Conservation (phyloP, 2,888 invertebrate species). For the Tanytarsus gracilentus region DNA sequence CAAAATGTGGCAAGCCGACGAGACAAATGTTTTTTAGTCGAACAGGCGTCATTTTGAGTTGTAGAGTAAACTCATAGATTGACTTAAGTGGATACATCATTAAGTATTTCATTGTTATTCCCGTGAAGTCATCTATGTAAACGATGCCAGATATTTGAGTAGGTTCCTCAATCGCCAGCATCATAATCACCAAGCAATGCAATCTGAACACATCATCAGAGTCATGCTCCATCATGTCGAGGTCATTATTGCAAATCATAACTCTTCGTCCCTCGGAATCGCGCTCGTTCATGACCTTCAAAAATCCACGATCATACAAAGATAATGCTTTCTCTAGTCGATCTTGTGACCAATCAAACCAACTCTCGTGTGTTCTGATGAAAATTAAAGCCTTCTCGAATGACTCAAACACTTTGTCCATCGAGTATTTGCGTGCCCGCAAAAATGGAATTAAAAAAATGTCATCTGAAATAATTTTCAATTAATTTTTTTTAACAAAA, state of each 20-base stretch:
- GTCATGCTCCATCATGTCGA: neutral
- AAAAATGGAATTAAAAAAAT: neutral
- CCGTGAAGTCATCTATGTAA: neutral
- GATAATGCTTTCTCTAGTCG: neutral
- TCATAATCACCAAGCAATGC: neutral
- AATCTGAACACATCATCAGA: neutral
- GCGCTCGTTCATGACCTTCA: neutral
- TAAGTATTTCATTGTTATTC: neutral
- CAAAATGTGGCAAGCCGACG: neutral
- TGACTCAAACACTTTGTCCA: neutral
- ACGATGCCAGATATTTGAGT: neutral
- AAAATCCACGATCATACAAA: neutral
- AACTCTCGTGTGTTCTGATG: neutral
- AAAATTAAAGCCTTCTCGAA: constrained; percentile 1
- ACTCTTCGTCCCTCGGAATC: neutral
- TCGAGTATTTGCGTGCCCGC: neutral
- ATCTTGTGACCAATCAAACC: neutral
- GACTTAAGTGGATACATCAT: constrained; percentile 3
- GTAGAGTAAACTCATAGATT: neutral
- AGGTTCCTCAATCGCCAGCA: neutral
- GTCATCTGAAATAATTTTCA: neutral
- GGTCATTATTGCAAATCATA: neutral
- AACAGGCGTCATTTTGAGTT: neutral
- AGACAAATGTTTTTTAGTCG: neutral
- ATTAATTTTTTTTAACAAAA: no score